Evolutionary conservation across 2,797 vertebrate genomes (phyloP), one percentile per base, ranked within the genome.

Genomic region (Todus mexicanus): DNA sequence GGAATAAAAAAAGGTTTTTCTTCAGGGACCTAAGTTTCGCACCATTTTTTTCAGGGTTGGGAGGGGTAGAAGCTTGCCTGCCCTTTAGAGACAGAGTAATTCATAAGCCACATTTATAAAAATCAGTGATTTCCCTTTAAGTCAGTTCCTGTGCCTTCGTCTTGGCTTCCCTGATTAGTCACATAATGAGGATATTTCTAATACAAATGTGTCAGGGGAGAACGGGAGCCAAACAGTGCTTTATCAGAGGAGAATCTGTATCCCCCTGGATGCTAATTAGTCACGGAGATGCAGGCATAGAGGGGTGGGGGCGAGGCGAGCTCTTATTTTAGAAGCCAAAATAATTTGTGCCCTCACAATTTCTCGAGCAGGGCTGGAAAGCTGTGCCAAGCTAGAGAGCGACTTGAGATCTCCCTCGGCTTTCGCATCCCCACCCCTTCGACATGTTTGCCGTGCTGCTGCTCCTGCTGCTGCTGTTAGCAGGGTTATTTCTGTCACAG

Each of bases 121-220:
- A 93, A 79, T 68, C 22, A 51, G 81, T 2, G 0, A n/a, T 96
- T 92, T 93, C 78, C 42, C 86, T 94, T 90, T 90, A 91, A 92
- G 50, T 77, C 2, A 0, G 65, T 69, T 89, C 33, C n/a, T 69
- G 7, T 38, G 56, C 40, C 68, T 95, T 91, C 19, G 3, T 92
- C 63, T 93, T 4, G 3, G 42, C 69, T 94, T 90, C 59, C 86
- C 75, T 69, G 45, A 60, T 94, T 90, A 95, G 81, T 87, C 94
- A 75, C 69, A 13, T 94, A 95, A 93, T 88, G 57, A 95, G 60
- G 65, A 63, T 92, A 83, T 90, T 93, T 93, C 94, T 94, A 84
- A 94, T 90, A 92, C 74, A 71, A 89, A 61, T 3, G 12, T 93
- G 69, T 84, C 85, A 88, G 61, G 88, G 85, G 91, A 94, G 38